Evolutionary conservation across 1,140 invertebrate genomes (phyloP), one percentile per base, ranked within the genome.

Genomic region (Brachionus manjavacas): DNA sequence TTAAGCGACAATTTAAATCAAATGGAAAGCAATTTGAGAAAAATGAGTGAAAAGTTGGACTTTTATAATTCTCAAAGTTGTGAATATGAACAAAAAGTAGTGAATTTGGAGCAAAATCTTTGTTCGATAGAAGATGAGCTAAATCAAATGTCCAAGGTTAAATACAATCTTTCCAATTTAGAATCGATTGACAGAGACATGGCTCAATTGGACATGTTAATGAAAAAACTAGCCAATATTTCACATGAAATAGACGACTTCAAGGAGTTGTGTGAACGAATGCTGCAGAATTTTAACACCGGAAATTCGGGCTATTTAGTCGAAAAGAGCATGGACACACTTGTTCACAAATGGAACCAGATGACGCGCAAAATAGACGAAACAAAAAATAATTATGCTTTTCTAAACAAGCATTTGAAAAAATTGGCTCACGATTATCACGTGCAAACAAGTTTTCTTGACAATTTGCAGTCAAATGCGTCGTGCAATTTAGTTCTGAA

Each of bases 241-340:
- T 72, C 68, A 7, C 16, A 72, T 72, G 35, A 80, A 28, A 28
- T 80, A n/a, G 76, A 80, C 46, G 76, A 80, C 16, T 60, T 80
- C 23, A 80, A 80, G 55, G 76, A 80, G 4, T 12, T 80, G 4
- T 55, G 76, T 41, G 76, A 80, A 64, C 4, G 76, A 28, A 20
- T 52, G 4, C 12, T 55, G 0, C 76, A 39, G 14, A 80, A 80
- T 39, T 55, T 43, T 7, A 41, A 11, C 16, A n/a, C 23, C 14
- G 14, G 25, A 1, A 23, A 35, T 23, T 31, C 28, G 16, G 7
- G 12, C 11, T 16, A 80, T 31, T 28, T 20, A 35, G 52, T 80
- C 16, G 76, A 80, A 20, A 80, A 64, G 16, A 55, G 11, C 23
- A 39, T 80, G 23, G 76, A 80, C 6, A 3, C 16, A 31, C 8